phyloP scores from a whole-genome alignment of 2,888 invertebrate genomes.

The Microdon myrmicae region DNA sequence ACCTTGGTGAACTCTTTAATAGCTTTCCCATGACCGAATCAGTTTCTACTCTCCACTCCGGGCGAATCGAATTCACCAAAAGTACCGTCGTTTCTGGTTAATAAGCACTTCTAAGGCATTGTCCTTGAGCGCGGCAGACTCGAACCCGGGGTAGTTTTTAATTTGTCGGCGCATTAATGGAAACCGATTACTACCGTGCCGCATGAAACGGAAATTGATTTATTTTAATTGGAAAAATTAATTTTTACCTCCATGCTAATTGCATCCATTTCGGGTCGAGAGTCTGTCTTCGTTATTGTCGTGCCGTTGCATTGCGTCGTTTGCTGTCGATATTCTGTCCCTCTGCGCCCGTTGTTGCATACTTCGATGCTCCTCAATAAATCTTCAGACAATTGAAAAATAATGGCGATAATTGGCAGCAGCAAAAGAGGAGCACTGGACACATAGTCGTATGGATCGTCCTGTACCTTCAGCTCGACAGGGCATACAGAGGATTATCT shows the following conservation, averaged over 20 bases:
- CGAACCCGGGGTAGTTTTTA: slow-evolving; percentile 26
- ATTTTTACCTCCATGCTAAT: slow-evolving; percentile 51
- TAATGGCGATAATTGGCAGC: slow-evolving; percentile 52
- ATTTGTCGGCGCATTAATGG: slow-evolving; percentile 49
- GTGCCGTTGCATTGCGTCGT: neutral
- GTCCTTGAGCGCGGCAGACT: slow-evolving; percentile 28
- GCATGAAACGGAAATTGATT: slow-evolving; percentile 45
- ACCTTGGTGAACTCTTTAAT: too few species aligned
- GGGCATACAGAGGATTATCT: slow-evolving; percentile 50
- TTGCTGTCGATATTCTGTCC: neutral
- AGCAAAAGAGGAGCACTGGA: slow-evolving; percentile 12
- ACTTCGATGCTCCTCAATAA: slow-evolving; percentile 49
- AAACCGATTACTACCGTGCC: slow-evolving; percentile 44
- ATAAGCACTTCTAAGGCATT: slow-evolving; percentile 7
- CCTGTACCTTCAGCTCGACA: slow-evolving; percentile 27
- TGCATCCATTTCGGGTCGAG: slow-evolving; percentile 21
- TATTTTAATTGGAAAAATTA: slow-evolving; percentile 52
- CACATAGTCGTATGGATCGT: too few species aligned
- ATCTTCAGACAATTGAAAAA: slow-evolving; percentile 50
- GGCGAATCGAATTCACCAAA: slow-evolving; percentile 24
- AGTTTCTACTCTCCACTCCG: too few species aligned
- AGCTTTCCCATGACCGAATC: too few species aligned
- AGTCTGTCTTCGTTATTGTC: neutral
- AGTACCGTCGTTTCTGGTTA: slow-evolving; percentile 11
- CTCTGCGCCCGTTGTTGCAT: too few species aligned